Percentiles rank a stretch among this genome's conserved stretches.
Conservation (phyloP, 2,888 invertebrate species). For the Eupsilia transversa region DNA sequence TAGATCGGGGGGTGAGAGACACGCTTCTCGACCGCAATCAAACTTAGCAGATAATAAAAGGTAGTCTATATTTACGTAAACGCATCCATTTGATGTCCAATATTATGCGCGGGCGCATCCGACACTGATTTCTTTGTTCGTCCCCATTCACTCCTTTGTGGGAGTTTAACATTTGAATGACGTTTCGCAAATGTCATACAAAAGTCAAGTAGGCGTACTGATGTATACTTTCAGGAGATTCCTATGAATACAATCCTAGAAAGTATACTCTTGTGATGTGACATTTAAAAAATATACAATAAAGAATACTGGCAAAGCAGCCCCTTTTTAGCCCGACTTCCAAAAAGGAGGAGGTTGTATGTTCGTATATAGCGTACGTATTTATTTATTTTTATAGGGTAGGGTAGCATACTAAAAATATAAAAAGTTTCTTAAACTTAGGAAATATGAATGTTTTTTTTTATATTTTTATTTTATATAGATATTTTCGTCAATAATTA, state of each 20-base stretch:
- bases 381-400: no score
- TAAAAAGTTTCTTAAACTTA: no score
- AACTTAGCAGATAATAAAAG: slow-evolving; percentile 88
- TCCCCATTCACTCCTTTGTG: slow-evolving; percentile 78
- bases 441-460: no score
- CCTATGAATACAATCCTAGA: not conserved
- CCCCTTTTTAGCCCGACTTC: no score
- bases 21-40: slow-evolving; percentile 82
- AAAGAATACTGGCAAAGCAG: no score
- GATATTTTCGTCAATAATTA: no score
- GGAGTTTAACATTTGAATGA: slow-evolving; percentile 78
- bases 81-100: slow-evolving; percentile 88
- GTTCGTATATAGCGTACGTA: no score
- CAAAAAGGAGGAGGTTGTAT: no score
- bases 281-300: no score
- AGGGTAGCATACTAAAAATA: no score
- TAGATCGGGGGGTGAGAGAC: slow-evolving; percentile 83
- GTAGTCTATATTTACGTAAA: slow-evolving; percentile 89
- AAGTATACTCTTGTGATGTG: not conserved
- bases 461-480: no score
- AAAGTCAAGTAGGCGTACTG: slow-evolving; percentile 80
- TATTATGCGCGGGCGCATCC: slow-evolving; percentile 83
- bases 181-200: slow-evolving; percentile 75
- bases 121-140: slow-evolving; percentile 80
- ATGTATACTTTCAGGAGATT: slow-evolving; percentile 56